Base-by-base conservation (phyloP, 2,113 vertebrate species). In the Hemibagrus wyckioides region DNA sequence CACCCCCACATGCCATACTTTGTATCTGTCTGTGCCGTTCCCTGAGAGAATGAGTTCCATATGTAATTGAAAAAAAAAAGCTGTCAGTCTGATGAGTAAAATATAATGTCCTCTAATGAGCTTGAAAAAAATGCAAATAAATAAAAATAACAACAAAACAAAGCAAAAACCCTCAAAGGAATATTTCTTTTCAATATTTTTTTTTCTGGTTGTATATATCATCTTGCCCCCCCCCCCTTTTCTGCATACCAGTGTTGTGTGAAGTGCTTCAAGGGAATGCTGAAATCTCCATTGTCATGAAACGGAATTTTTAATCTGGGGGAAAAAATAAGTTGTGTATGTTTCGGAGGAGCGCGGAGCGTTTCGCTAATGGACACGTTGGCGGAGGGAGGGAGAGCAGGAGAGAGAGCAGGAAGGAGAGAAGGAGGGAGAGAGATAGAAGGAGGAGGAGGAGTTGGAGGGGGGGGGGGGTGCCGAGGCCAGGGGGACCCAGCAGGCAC, bases 261-360 rank as follows among this genome's bases (percentile, higher is more conserved):
- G 91, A 87, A 93, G 89, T 89, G 92, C 92, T 92, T 91, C 89
- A 95, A 95, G 88, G 87, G 92, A 94, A 93, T 91, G 89, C 90
- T 91, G 93, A 94, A 96, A 95, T 21, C 36, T 94, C 95, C 94
- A 95, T 93, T 91, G 92, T 92, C 95, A 97, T 97, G 95, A 97
- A 97, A 97, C 95, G 93, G 94, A 95, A 96, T 96, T 94, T 93
- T 93, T 96, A 97, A 97, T 96, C 96, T 41, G 30, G 95, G 93
- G 77, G 84, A 88, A 92, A 95, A 93, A 94, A 95, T 93, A 95
- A 95, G 94, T 86, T 83, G 93, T 94, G 92, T 92, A 94, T 93
- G 41, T 85, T 28, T 39, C 44, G 14, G n/a, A 82, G 91, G 89
- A 84, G 90, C 88, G 89, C 90, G 89, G 94, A 94, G 95, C 91